Base-by-base conservation (phyloP, 2,113 vertebrate species). In the Tachysurus fulvidraco region DNA sequence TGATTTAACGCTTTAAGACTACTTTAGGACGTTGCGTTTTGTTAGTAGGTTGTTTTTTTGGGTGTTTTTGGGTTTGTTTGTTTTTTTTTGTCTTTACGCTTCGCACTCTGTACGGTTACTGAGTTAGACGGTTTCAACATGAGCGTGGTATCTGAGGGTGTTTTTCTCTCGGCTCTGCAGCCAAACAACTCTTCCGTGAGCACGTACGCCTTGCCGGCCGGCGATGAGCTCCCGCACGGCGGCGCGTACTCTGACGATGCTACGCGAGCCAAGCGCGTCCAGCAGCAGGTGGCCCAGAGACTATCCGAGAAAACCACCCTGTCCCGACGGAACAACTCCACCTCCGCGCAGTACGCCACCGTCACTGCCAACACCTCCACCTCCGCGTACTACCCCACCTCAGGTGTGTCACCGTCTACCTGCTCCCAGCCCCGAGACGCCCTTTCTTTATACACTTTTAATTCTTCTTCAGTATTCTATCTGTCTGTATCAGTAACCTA, bases 231-330 rank as follows among this genome's bases (percentile, higher is more conserved):
- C 44, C 90, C 87, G 59, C 87, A 91, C 14, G 90, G 91, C 4
- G 50, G 88, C 28, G 41, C 87, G 23, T 2, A 52, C 80, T 74
- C 88, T 76, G 93, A 93, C 89, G 89, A 91, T 12, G 9, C 73
- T 69, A 1, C 90, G 9, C 87, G 83, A 88, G 73, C 85, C 44
- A 92, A 88, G 57, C 91, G 95, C 23, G 93, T 95, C 10, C 94
- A 95, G 76, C 90, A 95, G 90, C 95, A 95, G 93, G 92, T 95
- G 81, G 90, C 94, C 65, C 87, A 93, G 93, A 91, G 93, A 57
- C 83, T 95, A 85, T 92, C 94, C 7, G 92, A 95, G 84, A 95
- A 93, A 83, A 88, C 91, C 23, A 93, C 94, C 55, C 88, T 94
- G 81, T 92, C 93, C 88, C 92, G 94, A 62, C 93, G 93, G 85